phyloP scores from a whole-genome alignment of 2,797 vertebrate species.

The Rhinogobio ventralis region DNA sequence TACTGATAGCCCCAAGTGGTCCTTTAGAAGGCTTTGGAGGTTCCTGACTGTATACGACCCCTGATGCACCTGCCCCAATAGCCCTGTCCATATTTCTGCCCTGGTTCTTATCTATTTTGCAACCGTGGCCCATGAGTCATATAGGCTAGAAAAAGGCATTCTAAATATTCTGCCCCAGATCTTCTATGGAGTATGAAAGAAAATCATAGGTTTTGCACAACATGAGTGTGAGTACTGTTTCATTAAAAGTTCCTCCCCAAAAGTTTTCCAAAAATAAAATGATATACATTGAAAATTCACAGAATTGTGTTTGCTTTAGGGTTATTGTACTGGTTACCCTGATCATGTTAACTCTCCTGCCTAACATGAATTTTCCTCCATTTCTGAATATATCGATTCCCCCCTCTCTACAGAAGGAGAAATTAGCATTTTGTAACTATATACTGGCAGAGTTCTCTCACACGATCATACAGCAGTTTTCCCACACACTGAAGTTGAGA shows the following conservation, averaged over 20 bases:
- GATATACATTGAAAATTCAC: not conserved
- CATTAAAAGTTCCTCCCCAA: not conserved
- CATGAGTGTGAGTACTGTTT: not conserved
- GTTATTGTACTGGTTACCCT: not conserved
- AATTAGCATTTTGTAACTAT: slow-evolving; percentile 39
- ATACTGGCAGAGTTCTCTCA: slow-evolving; percentile 31
- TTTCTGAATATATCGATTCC: slow-evolving; percentile 25
- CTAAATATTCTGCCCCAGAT: not conserved
- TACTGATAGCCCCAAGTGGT: not conserved
- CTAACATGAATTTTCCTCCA: slow-evolving; percentile 15
- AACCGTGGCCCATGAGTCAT: not conserved
- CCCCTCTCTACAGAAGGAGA: slow-evolving; percentile 13
- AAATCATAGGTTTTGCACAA: not conserved
- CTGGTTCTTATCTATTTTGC: not conserved
- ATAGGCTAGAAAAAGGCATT: not conserved
- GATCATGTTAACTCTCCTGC: not conserved
- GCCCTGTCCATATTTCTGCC: not conserved
- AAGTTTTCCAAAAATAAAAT: not conserved
- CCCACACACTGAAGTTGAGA: slow-evolving; percentile 54
- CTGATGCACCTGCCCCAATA: not conserved
- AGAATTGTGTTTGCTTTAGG: slow-evolving; percentile 11
- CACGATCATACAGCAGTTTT: slow-evolving; percentile 29
- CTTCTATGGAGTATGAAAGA: not conserved
- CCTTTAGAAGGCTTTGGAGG: not conserved
- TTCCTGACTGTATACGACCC: not conserved